Base-by-base conservation (phyloP, 1,140 invertebrate species). In the Drosophila ercepeae region DNA sequence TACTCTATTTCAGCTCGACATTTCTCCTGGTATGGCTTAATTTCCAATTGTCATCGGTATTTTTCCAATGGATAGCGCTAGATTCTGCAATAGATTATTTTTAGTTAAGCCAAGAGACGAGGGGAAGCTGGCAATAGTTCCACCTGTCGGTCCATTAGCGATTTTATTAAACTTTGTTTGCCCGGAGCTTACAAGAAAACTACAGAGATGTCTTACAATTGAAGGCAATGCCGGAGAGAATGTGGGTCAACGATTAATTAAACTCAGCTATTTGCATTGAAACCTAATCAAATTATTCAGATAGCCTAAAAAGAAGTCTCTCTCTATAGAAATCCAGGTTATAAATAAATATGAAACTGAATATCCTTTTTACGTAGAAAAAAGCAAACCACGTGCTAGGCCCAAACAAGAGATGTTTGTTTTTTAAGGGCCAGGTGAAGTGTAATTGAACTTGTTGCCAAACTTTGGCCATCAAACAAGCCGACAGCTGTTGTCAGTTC, bases 391-490 rank as follows among this genome's bases (percentile, higher is more conserved):
- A 71, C 67, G 67, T 71, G 54, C 52, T 53, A 59, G 36, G 46
- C 16, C 61, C 51, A 52, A 67, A 41, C 51, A 36, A 21, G 21
- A 70, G 39, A 48, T 76, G 57, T 64, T 70, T 73, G 71, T 67
- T 68, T 54, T 54, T 63, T 61, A 3, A 29, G 36, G 64, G 69
- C 19, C 76, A 86, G 76, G 79, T 84, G 55, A 79, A 84, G 86
- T 79, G 76, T 84, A 79, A 86, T 84, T 79, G 72, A 86, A 86
- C 81, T 84, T 84, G 60, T 51, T 65, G 41, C 53, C 77, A 84
- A 78, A 86, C 67, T 86, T 84, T 79, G 45, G 76, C 76, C 72
- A 83, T 83, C 74, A 86, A 76, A 58, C 75, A 75, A 71, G 64
- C 75, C 70, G 64, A 78, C 79, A 83, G 79, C 78, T 83, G 70